Conservation (phyloP, 2,113 vertebrate species). For the Scophthalmus maximus region DNA sequence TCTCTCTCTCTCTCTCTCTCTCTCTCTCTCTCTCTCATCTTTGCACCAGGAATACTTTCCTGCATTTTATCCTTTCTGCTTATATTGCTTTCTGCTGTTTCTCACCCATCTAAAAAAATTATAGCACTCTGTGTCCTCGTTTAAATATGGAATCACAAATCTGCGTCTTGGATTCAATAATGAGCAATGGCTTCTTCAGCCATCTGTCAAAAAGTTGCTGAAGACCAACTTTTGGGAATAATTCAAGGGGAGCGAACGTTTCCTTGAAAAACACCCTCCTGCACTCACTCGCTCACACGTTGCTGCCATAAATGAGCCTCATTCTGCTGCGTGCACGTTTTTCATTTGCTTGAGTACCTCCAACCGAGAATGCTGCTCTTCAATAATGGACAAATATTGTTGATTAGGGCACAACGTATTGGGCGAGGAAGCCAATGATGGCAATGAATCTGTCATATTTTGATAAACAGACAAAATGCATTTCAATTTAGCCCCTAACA, state of each 20-base stretch:
- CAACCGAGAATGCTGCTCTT: constrained; percentile 43
- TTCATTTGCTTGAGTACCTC: constrained; percentile 41
- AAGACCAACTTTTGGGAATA: constrained; percentile 22
- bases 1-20: not conserved
- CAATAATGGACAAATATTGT: constrained; percentile 53
- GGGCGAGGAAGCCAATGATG: constrained; percentile 42
- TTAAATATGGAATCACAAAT: constrained; percentile 29
- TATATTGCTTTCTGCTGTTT: constrained; percentile 18
- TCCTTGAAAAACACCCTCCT: constrained; percentile 7
- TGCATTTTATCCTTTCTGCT: constrained; percentile 30
- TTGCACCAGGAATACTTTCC: not conserved
- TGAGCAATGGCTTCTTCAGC: constrained; percentile 1
- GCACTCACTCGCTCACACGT: constrained; percentile 19
- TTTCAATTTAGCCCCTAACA: constrained; percentile 46
- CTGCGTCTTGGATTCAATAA: constrained; percentile 27
- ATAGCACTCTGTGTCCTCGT: not conserved
- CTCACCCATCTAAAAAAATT: constrained; percentile 10
- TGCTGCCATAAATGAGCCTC: constrained; percentile 26
- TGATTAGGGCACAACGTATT: constrained; percentile 40
- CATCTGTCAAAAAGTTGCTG: constrained; percentile 24
- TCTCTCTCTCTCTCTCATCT: constrained; percentile 10
- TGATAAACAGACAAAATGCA: constrained; percentile 47
- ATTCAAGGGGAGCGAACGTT: constrained; percentile 22
- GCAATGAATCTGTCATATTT: constrained; percentile 29
- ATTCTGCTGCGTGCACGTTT: constrained; percentile 33